These are phyloP conservation scores for Karalla daura DNA, from an alignment of 2,797 vertebrate species.

Conservation along the genomic window DNA sequence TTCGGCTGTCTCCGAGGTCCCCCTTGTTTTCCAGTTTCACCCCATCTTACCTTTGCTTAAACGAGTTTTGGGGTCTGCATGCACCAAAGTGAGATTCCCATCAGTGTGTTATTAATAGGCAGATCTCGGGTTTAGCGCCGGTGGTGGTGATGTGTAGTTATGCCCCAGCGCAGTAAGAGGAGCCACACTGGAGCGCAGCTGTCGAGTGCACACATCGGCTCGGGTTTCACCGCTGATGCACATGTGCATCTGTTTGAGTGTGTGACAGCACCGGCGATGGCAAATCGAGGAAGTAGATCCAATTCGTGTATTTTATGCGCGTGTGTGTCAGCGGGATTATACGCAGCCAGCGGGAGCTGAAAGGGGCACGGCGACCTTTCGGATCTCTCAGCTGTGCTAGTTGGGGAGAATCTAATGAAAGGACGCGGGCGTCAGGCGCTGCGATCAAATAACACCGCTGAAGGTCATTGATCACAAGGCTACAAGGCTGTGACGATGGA, in stretches of 20 bases:
- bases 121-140: conserved; percentile 52
- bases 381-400: conserved; percentile 34
- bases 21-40: conserved; percentile 18
- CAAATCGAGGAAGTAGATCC: conserved; percentile 24
- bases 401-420: conserved; percentile 23
- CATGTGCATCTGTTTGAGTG: conserved; percentile 25
- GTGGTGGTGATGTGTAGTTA: conserved; percentile 58
- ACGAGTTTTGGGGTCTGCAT: conserved; percentile 4
- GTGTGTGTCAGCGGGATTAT: not conserved
- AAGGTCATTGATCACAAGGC: conserved; percentile 47
- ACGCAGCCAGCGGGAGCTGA: not conserved
- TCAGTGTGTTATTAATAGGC: conserved; percentile 66
- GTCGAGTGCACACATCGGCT: conserved; percentile 57
- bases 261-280: conserved; percentile 35
- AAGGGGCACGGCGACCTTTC: conserved; percentile 30
- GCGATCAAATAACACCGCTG: conserved; percentile 44
- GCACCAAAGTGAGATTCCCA: conserved; percentile 52
- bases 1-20: not conserved
- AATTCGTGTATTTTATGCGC: conserved; percentile 10
- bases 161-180: conserved; percentile 62
- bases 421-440: conserved; percentile 25
- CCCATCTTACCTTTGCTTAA: conserved; percentile 40
- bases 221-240: conserved; percentile 62
- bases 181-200: conserved; percentile 66
- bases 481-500: not conserved